Evolutionary conservation across 37 sponge, comb jelly and placozoan genomes (phyloP), one percentile per base, ranked within the genome.

Genomic region (Tethya wilhelma): DNA sequence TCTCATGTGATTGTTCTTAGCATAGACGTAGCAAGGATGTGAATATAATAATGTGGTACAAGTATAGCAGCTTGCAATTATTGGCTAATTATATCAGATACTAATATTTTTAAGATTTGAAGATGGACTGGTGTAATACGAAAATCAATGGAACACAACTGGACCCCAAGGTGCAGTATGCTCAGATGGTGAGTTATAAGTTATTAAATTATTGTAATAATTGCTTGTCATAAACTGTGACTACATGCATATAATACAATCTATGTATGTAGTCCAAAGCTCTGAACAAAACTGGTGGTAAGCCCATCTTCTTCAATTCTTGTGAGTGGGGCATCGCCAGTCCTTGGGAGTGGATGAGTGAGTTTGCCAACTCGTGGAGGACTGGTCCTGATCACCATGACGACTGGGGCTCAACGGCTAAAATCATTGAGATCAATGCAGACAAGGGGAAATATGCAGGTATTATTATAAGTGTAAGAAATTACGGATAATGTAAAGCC

Each of bases 41-140:
- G 55, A 9, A 49, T 49, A 49, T 17, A 49, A 9, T 17, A 49
- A 19, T 49, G 55, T 17, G 17, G 17, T 49, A 17, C 14, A 19
- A 49, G 17, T 38, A 2, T 29, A 2, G 30, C 2, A 45, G 79
- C 7, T n/a, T n/a, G n/a, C n/a, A 43, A 43, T 66, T 40, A 77
- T 17, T 59, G 37, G 12, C 4, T 26, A 75, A 25, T 66, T 32
- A 25, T 71, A 3, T 7, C 8, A 30, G 2, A 36, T 11, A 36
- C 39, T 44, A 6, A 38, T 44, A 22, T 43, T 44, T 37, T 28
- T 9, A 56, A 93, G 93, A 89, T 82, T 87, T 93, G 22, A 93
- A 93, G 70, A 93, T 93, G 94, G 94, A 93, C 53, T 93, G 94
- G 94, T 93, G 94, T 46, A 93, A 86, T 44, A 82, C 90, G 23